Conservation (phyloP, 2,888 invertebrate species). For the Dorcus hopei region DNA sequence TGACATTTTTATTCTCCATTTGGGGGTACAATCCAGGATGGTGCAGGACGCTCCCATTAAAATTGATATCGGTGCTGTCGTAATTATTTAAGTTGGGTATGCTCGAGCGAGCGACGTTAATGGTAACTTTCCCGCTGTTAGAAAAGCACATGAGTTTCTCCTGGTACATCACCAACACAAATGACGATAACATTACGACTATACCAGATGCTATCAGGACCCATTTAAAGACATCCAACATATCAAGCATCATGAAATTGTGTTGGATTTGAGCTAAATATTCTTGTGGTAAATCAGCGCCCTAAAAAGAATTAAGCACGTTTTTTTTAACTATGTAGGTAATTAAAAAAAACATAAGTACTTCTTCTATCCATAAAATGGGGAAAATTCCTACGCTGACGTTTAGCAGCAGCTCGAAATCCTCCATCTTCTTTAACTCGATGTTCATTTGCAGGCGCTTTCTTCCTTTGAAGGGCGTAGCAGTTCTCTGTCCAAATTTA, state of each 20-base stretch:
- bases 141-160: conserved; percentile 31
- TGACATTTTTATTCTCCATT: conserved; percentile 23
- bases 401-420: conserved; percentile 50
- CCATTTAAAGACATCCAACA: conserved; percentile 51
- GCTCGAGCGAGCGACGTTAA: conserved; percentile 11
- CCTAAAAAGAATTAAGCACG: conserved; percentile 18
- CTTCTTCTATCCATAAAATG: conserved; percentile 60
- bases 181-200: conserved; percentile 26
- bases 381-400: conserved; percentile 59
- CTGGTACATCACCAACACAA: conserved; percentile 26
- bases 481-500: conserved; percentile 49
- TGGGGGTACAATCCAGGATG: conserved; percentile 24
- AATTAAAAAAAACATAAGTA: conserved; percentile 30
- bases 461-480: conserved; percentile 53
- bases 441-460: conserved; percentile 59
- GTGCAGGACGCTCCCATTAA: conserved; percentile 21
- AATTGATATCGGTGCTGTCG: conserved; percentile 5
- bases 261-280: conserved; percentile 45
- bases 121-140: conserved; percentile 22
- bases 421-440: conserved; percentile 49
- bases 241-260: conserved; percentile 45
- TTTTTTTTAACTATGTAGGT: not conserved
- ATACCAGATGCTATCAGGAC: conserved; percentile 45
- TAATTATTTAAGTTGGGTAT: no score
- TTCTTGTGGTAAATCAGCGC: conserved; percentile 30